Evolutionary conservation across 2,113 vertebrate genomes (phyloP).

Genomic region (Dryoscopus gambensis): DNA sequence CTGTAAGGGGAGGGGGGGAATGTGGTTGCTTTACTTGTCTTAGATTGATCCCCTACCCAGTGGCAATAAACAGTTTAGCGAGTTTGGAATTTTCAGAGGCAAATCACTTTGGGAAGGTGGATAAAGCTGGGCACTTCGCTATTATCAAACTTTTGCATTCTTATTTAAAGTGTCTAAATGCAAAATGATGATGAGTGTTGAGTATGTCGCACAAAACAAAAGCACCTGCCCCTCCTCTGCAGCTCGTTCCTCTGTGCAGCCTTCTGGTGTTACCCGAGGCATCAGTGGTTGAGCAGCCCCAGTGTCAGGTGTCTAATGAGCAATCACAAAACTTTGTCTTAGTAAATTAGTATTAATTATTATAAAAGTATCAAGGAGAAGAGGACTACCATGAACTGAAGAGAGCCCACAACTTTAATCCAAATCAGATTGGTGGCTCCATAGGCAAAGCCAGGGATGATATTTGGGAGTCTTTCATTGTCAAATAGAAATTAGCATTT

Average conservation of each 20-base stretch:
- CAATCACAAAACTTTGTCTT: neutral
- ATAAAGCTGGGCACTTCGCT: neutral
- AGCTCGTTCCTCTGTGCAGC: neutral
- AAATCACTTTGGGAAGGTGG: neutral
- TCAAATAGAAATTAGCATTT: neutral
- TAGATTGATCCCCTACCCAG: neutral
- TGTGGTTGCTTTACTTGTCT: neutral
- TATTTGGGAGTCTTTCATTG: neutral
- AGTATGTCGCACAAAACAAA: neutral
- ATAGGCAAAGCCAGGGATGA: neutral
- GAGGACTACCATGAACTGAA: neutral
- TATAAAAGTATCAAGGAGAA: neutral
- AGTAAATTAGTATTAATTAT: neutral
- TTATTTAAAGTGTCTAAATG: neutral
- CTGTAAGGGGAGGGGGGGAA: rapidly evolving
- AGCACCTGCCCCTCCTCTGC: neutral
- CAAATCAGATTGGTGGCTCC: neutral
- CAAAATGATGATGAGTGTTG: neutral
- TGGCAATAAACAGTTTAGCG: neutral
- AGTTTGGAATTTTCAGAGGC: neutral
- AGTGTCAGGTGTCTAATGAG: neutral
- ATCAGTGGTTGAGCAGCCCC: neutral
- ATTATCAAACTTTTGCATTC: neutral
- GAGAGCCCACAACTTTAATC: neutral
- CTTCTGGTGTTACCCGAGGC: neutral